These are phyloP conservation scores for Trachelus stipa DNA, from an alignment of 2,888 invertebrate genomes.

Conservation along the genomic window DNA sequence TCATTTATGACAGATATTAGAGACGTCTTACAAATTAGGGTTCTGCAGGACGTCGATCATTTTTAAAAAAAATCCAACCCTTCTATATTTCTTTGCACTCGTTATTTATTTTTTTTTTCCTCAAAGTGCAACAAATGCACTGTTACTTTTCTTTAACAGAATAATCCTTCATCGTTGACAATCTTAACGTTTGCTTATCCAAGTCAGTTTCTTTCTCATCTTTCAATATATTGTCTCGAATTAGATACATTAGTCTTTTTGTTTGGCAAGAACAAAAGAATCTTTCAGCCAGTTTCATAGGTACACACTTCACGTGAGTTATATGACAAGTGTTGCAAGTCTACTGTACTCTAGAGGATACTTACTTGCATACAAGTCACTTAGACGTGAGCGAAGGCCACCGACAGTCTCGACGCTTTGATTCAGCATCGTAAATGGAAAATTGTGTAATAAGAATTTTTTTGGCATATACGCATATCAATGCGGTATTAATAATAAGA, in stretches of 20 bases:
- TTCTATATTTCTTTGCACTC: not conserved
- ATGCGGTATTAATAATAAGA: not conserved
- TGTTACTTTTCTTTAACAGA: not conserved
- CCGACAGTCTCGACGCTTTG: constrained; percentile 16
- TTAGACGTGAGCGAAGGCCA: constrained; percentile 30
- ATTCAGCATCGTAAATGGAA: constrained; percentile 23
- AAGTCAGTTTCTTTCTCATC: not conserved
- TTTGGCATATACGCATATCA: not conserved
- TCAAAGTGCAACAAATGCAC: not conserved
- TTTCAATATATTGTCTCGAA: not conserved
- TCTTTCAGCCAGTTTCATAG: not conserved
- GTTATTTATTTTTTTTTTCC: not conserved
- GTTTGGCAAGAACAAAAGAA: not conserved
- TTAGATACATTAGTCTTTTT: not conserved
- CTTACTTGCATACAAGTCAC: not conserved
- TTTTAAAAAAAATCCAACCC: not conserved
- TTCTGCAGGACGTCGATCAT: not conserved
- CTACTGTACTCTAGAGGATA: not conserved
- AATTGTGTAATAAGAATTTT: constrained; percentile 28
- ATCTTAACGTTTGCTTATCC: not conserved
- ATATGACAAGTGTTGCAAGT: not conserved
- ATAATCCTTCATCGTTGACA: not conserved
- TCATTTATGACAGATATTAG: not conserved
- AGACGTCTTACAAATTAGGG: not conserved
- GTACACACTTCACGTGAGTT: not conserved